Conservation (phyloP, 1,140 invertebrate species). For the Metopolophium dirhodum region DNA sequence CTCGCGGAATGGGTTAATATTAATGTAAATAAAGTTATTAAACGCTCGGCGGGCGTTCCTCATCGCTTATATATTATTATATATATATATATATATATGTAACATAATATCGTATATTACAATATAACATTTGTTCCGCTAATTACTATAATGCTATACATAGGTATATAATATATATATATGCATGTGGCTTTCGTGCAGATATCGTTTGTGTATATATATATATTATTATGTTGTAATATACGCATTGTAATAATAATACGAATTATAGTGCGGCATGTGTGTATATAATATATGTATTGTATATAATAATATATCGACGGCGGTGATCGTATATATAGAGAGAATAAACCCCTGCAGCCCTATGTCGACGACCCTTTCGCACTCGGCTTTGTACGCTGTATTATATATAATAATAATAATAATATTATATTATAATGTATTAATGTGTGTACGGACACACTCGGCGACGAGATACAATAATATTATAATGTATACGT, state of each 20-base stretch:
- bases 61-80: neutral
- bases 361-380: slow-evolving; percentile 14
- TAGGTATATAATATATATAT: neutral
- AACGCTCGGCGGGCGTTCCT: neutral
- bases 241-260: neutral
- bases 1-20: neutral
- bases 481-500: neutral
- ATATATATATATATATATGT: neutral
- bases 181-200: neutral
- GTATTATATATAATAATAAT: no score
- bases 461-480: neutral
- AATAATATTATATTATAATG: neutral
- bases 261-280: neutral
- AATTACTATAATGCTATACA: slow-evolving; percentile 22
- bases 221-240: neutral
- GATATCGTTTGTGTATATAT: neutral
- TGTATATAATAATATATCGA: neutral
- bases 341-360: neutral
- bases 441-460: neutral
- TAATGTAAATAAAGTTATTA: slow-evolving; percentile 35
- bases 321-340: neutral
- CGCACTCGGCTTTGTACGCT: neutral
- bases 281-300: neutral
- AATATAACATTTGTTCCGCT: neutral
- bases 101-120: neutral